Percentiles rank a stretch among this genome's conserved stretches.
These are phyloP conservation scores for Sylvicapra grimmia DNA, from an alignment of 2,113 vertebrate genomes.

Conservation along the genomic window DNA sequence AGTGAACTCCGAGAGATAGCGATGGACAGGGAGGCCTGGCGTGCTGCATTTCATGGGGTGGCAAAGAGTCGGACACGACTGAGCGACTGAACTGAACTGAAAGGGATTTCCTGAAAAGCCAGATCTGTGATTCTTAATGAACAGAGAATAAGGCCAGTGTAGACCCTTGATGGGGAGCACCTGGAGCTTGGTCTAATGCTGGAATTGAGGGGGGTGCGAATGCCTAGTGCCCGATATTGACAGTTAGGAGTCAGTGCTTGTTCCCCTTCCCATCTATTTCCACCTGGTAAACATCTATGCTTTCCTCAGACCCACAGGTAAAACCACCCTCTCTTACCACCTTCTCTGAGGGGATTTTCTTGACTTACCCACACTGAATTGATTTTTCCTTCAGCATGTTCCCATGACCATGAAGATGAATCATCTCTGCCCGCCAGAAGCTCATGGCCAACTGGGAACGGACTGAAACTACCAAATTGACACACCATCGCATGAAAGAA, in stretches of 20 bases:
- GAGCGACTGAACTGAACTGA: no score
- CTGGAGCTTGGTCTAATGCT: not conserved
- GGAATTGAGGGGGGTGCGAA: not conserved
- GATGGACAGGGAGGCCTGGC: no score
- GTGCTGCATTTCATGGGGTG: no score
- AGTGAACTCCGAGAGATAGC: no score
- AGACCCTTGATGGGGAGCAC: not conserved
- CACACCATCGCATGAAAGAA: not conserved
- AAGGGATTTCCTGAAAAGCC: not conserved
- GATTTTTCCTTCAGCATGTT: not conserved
- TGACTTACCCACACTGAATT: not conserved
- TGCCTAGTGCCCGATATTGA: fast-evolving
- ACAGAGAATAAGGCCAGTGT: not conserved
- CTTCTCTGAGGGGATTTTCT: not conserved
- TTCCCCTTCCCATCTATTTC: not conserved
- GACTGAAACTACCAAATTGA: not conserved
- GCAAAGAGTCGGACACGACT: no score
- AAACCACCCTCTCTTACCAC: not conserved
- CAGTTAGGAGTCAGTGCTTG: not conserved
- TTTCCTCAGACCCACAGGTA: not conserved
- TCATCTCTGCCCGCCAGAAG: not conserved
- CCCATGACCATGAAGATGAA: not conserved
- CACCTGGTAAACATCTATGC: not conserved
- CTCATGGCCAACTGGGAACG: not conserved
- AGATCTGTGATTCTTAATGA: not conserved